Conservation (phyloP, 1,140 invertebrate species). For the Cyphomyrmex costatus region DNA sequence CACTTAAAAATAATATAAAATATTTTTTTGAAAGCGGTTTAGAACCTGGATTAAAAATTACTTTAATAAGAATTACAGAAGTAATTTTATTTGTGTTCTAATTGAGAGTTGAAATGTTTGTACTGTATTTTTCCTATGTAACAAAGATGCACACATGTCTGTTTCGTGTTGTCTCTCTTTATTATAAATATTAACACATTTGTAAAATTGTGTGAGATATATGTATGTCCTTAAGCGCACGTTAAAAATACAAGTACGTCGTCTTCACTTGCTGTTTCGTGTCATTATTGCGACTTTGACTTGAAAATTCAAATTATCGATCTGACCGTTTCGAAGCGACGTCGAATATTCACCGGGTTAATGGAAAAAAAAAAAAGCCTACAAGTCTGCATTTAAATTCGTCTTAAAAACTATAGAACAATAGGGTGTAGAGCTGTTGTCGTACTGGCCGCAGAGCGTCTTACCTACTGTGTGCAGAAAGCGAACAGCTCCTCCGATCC, state of each 20-base stretch:
- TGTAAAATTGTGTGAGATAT: no score
- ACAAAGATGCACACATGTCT: no score
- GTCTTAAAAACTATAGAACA: conserved; percentile 55
- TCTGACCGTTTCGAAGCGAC: neutral
- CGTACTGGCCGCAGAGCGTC: neutral
- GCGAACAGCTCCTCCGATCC: conserved; percentile 65
- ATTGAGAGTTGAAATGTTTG: no score
- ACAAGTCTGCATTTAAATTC: conserved; percentile 29
- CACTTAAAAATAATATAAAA: no score
- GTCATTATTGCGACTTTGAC: neutral
- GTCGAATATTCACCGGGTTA: neutral
- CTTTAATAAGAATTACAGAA: no score
- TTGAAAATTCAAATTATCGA: neutral
- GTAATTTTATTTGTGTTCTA: no score
- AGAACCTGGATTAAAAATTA: no score
- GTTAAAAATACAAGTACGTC: neutral
- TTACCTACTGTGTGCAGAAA: conserved; percentile 58
- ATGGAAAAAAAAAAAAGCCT: neutral
- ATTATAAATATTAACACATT: no score
- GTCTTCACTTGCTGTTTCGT: neutral
- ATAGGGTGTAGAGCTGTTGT: conserved; percentile 58
- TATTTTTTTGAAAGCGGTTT: no score
- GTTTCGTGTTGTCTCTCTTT: no score
- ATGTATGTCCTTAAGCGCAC: no score
- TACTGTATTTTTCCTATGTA: no score